These are phyloP conservation scores for Apodemus speciosus DNA, from an alignment of 2,113 vertebrate species.

Conservation along the genomic window DNA sequence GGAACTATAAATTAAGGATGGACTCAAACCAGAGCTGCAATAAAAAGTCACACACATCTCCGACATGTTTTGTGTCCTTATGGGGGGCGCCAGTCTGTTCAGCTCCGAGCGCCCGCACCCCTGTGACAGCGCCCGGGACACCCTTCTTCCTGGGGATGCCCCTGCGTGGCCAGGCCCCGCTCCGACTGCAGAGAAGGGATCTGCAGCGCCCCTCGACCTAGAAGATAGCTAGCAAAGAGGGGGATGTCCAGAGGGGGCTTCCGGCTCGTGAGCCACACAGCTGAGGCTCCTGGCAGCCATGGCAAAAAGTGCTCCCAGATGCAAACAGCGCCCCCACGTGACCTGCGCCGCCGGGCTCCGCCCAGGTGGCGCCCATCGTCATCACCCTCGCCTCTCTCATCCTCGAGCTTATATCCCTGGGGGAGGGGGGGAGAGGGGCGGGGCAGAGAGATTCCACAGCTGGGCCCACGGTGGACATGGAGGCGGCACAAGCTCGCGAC, in stretches of 20 bases:
- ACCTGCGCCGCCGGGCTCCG: not conserved
- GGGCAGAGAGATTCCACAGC: not conserved
- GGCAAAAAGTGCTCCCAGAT: not conserved
- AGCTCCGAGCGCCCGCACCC: not conserved
- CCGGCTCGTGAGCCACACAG: not conserved
- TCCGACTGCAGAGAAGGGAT: constrained; percentile 10
- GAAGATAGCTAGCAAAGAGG: no score
- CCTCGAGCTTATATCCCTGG: not conserved
- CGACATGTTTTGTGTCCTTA: not conserved
- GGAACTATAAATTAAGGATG: not conserved
- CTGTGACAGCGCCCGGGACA: no score
- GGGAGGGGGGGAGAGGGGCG: not conserved
- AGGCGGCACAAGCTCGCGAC: constrained; percentile 49
- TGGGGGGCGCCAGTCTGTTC: not conserved
- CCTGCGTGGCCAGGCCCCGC: not conserved
- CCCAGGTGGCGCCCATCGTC: constrained; percentile 66
- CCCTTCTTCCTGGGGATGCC: not conserved
- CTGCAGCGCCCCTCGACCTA: not conserved
- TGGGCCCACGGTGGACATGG: constrained; percentile 53
- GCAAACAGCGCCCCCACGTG: not conserved
- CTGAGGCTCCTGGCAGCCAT: not conserved
- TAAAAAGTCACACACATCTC: constrained; percentile 58
- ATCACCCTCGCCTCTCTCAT: not conserved
- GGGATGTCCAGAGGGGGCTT: not conserved
- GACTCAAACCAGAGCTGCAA: constrained; percentile 40